phyloP scores from a whole-genome alignment of 2,888 invertebrate species.

The Eilema depressum region DNA sequence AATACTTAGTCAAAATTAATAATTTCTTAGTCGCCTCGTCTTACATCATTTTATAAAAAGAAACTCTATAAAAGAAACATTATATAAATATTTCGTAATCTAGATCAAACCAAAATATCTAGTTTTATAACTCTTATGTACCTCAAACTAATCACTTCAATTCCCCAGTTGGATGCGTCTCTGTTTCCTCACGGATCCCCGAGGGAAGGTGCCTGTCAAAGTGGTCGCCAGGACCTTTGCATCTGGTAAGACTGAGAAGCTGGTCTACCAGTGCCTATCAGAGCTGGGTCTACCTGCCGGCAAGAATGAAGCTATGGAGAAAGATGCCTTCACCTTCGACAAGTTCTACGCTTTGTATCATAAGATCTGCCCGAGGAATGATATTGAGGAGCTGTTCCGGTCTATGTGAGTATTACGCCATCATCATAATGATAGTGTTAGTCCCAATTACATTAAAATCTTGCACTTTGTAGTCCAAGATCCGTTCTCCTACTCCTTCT shows the following conservation, averaged over 20 bases:
- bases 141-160: conserved; percentile 41
- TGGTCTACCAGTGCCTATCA: conserved; percentile 98
- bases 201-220: conserved; percentile 98
- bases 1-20: neutral
- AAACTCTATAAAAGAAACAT: too few relatives aligned
- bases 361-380: conserved; percentile 99
- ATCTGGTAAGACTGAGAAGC: conserved; percentile 99
- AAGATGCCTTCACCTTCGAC: conserved; percentile 98
- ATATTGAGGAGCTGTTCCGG: conserved; percentile 98
- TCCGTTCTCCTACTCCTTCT: too few relatives aligned
- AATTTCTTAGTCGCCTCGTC: neutral
- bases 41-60: neutral
- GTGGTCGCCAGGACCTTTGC: conserved; percentile 99
- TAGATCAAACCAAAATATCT: neutral
- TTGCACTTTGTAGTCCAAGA: too few relatives aligned
- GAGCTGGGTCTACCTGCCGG: conserved; percentile 98
- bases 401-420: conserved; percentile 92
- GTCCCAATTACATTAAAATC: too few relatives aligned
- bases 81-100: neutral
- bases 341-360: conserved; percentile 99
- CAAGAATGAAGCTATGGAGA: conserved; percentile 98
- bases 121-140: neutral
- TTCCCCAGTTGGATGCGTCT: conserved; percentile 98
- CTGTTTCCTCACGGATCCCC: conserved; percentile 96
- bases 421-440: neutral